Evolutionary conservation across 2,113 vertebrate genomes (phyloP), one percentile per base, ranked within the genome.

Genomic region (Pituophis catenifer): DNA sequence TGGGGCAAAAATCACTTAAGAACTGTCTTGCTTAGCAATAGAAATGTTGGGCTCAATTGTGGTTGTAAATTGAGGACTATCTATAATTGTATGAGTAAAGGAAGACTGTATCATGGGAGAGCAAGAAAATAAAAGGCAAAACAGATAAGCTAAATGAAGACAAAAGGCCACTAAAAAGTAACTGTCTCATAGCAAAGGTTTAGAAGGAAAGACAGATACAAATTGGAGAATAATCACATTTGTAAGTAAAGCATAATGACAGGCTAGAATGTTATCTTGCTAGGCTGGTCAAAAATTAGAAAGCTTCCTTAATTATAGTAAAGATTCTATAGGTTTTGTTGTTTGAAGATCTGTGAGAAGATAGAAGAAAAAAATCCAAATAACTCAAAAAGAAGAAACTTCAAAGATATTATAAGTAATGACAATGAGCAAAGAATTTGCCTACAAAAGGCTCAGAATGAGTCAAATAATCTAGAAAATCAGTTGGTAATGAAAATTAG

Each of bases 141-240:
- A 65, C 50, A 57, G 11, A 17, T 89, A 23, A 53, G 29, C 55
- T 58, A 50, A n/a, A 86, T 29, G 29, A 57, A 59, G 29, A 19
- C 33, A 65, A 85, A 50, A 90, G 33, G 50, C n/a, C 19, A 48
- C 24, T 48, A 65, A 57, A 92, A 92, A 58, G 91, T 90, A 94
- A 86, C 24, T 13, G 15, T 86, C 53, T 86, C 70, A 55, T 24
- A 33, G 88, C 23, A 52, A 44, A 50, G 8, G 2, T 54, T 58
- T 62, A 65, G n/a, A 86, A 55, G 55, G 54, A 12, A 50, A 11
- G n/a, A 58, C 29, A n/a, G 70, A 65, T 90, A 86, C 89, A 94
- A 95, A 96, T 95, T 91, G 95, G 94, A 91, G 88, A 94, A 92
- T 96, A 96, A 96, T 95, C 88, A 58, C 89, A 96, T 97, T 95